These are phyloP conservation scores for Apodemia hepburni DNA, from an alignment of 2,888 invertebrate genomes.

Conservation along the genomic window DNA sequence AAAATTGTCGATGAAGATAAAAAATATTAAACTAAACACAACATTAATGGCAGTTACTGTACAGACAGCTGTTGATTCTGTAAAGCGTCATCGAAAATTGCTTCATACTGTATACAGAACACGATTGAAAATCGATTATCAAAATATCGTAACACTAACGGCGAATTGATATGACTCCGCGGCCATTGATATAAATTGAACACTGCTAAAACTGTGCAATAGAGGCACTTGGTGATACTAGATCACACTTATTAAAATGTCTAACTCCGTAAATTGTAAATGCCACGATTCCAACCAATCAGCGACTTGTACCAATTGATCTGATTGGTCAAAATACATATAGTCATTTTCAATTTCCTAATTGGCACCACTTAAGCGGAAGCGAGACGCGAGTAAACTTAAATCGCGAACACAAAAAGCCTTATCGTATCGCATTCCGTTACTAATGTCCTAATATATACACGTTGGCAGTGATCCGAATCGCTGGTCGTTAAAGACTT, in stretches of 20 bases:
- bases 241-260: conserved; percentile 25
- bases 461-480: conserved; percentile 69
- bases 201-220: conserved; percentile 44
- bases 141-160: conserved; percentile 52
- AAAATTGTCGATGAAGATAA: conserved; percentile 43
- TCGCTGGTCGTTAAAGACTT: conserved; percentile 63
- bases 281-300: neutral
- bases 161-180: conserved; percentile 64
- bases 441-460: conserved; percentile 55
- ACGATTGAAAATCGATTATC: conserved; percentile 44
- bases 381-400: conserved; percentile 42
- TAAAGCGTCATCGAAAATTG: conserved; percentile 41
- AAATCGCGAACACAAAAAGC: conserved; percentile 40
- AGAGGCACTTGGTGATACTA: conserved; percentile 59
- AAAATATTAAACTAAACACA: conserved; percentile 41
- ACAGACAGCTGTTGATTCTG: conserved; percentile 59
- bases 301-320: conserved; percentile 2
- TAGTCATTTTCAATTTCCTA: conserved; percentile 12
- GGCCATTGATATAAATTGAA: conserved; percentile 56
- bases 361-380: conserved; percentile 45
- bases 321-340: conserved; percentile 10
- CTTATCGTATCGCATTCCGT: conserved; percentile 36
- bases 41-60: conserved; percentile 55
- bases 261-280: conserved; percentile 9
- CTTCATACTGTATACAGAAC: conserved; percentile 35